Evolutionary conservation across 2,888 invertebrate genomes (phyloP).

Genomic region (Elaeidobius kamerunicus): DNA sequence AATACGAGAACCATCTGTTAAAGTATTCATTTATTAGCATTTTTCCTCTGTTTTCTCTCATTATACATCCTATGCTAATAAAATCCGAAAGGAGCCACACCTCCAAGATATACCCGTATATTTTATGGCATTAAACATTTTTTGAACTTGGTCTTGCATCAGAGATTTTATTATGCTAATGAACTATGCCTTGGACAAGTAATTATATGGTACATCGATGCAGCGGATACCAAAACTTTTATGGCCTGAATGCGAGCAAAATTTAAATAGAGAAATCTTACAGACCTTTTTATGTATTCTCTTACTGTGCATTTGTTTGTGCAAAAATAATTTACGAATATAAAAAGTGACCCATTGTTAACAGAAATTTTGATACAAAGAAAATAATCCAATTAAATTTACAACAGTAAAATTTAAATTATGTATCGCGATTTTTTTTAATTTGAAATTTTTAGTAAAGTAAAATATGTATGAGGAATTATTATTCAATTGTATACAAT

Average conservation of each 20-base stretch:
- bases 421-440: too few relatives aligned
- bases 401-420: too few relatives aligned
- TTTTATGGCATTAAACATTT: conserved; percentile 11
- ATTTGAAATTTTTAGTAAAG: too few relatives aligned
- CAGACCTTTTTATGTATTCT: neutral
- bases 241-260: conserved; percentile 11
- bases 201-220: conserved; percentile 20
- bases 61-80: conserved; percentile 5
- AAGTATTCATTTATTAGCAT: too few relatives aligned
- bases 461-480: too few relatives aligned
- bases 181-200: conserved; percentile 22
- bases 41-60: too few relatives aligned
- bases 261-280: conserved; percentile 7
- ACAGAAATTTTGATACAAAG: too few relatives aligned
- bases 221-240: conserved; percentile 5
- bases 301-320: neutral
- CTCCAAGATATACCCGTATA: conserved; percentile 10
- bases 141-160: conserved; percentile 9
- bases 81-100: neutral
- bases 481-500: too few relatives aligned
- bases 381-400: too few relatives aligned
- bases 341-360: too few relatives aligned
- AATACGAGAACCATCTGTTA: too few relatives aligned
- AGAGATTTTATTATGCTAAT: conserved; percentile 26
- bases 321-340: too few relatives aligned